Evolutionary conservation across 37 sponge, comb jelly and placozoan species (phyloP).

Genomic region (Amphimedon queenslandica): DNA sequence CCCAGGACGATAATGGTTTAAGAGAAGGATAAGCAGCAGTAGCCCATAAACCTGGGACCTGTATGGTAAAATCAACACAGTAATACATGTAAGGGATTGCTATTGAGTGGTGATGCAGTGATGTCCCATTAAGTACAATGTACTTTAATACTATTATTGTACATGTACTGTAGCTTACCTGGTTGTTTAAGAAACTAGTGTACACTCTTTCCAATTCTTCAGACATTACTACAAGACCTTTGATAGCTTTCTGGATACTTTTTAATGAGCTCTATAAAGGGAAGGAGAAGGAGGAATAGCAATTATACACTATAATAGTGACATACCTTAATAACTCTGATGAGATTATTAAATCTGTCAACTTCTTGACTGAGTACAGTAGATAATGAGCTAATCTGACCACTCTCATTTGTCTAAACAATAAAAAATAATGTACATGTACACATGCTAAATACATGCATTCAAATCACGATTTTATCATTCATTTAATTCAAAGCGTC

Average conservation of each 20-base stretch:
- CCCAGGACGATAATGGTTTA: conserved; percentile 97
- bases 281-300: background rate
- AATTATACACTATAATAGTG: background rate
- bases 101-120: background rate
- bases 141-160: too few species aligned
- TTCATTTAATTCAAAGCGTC: too few species aligned
- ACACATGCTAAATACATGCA: too few species aligned
- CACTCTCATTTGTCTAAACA: conserved; percentile 71
- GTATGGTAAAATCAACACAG: background rate
- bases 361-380: conserved; percentile 94
- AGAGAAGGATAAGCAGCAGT: conserved; percentile 96
- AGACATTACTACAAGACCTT: conserved; percentile 98
- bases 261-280: conserved; percentile 66
- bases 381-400: conserved; percentile 91
- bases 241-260: conserved; percentile 96
- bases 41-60: conserved; percentile 94
- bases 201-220: conserved; percentile 93
- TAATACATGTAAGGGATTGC: background rate
- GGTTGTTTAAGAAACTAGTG: conserved; percentile 88
- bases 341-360: conserved; percentile 89
- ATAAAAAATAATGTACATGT: background rate
- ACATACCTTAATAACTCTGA: conserved; percentile 84
- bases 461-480: too few species aligned
- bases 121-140: too few species aligned
- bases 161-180: conserved; percentile 8